phyloP scores from a whole-genome alignment of 2,113 vertebrate genomes.

The Nanger granti region DNA sequence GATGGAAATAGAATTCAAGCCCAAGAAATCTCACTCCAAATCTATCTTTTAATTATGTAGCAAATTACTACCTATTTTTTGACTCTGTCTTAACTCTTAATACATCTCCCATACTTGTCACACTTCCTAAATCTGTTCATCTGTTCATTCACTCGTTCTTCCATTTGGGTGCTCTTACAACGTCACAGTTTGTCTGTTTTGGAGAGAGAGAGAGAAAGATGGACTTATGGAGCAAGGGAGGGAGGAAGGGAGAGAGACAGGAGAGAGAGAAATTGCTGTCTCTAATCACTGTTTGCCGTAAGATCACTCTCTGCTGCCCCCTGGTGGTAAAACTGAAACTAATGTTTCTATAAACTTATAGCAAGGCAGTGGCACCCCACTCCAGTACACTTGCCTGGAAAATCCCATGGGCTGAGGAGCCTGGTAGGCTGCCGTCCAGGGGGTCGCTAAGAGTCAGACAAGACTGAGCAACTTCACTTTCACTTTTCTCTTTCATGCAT shows the following conservation, averaged over 20 bases:
- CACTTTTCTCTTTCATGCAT: too few species aligned
- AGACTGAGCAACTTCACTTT: too few species aligned
- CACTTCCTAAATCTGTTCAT: background rate
- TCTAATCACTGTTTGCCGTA: background rate
- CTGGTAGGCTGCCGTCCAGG: too few species aligned
- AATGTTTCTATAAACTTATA: background rate
- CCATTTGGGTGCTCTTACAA: background rate
- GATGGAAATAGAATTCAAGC: background rate
- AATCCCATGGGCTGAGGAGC: too few species aligned
- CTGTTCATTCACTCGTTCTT: background rate
- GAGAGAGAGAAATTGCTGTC: background rate
- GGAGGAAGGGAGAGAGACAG: background rate
- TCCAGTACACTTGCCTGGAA: too few species aligned
- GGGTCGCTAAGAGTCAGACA: too few species aligned
- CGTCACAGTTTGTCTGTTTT: background rate
- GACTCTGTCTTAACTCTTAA: background rate
- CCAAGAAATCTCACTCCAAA: background rate
- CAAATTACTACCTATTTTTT: background rate
- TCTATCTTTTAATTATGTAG: background rate
- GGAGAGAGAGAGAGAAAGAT: background rate
- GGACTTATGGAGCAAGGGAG: background rate
- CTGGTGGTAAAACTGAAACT: conserved; percentile 19
- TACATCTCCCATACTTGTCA: background rate
- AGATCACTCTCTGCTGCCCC: conserved; percentile 9
- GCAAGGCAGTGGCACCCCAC: too few species aligned